Evolutionary conservation across 1,140 invertebrate genomes (phyloP).

Genomic region (Listronotus bonariensis): DNA sequence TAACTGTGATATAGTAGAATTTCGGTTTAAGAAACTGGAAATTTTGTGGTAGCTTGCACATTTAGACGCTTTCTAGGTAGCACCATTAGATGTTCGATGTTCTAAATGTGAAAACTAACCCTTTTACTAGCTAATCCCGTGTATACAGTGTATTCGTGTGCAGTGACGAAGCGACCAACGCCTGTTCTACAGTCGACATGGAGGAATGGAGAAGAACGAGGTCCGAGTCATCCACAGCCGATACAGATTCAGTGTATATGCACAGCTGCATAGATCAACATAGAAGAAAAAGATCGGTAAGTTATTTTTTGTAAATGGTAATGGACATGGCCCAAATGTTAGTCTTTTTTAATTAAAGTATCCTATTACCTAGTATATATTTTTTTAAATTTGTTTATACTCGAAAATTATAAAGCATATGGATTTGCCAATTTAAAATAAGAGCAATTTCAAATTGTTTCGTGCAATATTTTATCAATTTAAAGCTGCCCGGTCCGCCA

Average conservation of each 20-base stretch:
- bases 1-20: too few species aligned
- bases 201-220: constrained; percentile 75
- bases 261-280: constrained; percentile 60
- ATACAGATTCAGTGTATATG: constrained; percentile 74
- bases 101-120: constrained; percentile 38
- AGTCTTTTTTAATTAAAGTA: too few species aligned
- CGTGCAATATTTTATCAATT: too few species aligned
- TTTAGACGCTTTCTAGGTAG: constrained; percentile 38
- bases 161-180: constrained; percentile 62
- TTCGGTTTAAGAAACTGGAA: too few species aligned
- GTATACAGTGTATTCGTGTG: constrained; percentile 53
- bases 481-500: too few species aligned
- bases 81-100: constrained; percentile 42
- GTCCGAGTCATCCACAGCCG: constrained; percentile 72
- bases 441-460: too few species aligned
- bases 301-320: constrained; percentile 10
- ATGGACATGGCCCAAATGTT: too few species aligned
- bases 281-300: constrained; percentile 57
- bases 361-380: too few species aligned
- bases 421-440: too few species aligned
- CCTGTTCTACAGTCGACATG: constrained; percentile 61
- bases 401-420: too few species aligned
- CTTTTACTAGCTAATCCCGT: constrained; percentile 44
- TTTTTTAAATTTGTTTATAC: too few species aligned
- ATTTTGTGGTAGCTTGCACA: constrained; percentile 33